phyloP scores from a whole-genome alignment of 1,140 invertebrate genomes.

The Apis florea region DNA sequence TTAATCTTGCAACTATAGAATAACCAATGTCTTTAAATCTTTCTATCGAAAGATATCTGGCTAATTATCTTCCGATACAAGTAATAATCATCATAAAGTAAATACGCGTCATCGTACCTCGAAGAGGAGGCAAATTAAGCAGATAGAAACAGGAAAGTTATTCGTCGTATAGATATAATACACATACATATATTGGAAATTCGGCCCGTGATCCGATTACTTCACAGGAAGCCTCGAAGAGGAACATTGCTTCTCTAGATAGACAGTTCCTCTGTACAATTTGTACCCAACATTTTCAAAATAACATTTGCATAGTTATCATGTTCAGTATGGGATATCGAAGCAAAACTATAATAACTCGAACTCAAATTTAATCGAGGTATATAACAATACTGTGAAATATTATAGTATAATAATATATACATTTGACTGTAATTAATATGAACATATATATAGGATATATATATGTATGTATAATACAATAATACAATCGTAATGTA shows the following conservation, averaged over 20 bases:
- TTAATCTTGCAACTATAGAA: not conserved
- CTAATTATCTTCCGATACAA: conserved; percentile 14
- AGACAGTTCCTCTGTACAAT: not conserved
- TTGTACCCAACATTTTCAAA: not conserved
- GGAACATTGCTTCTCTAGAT: not conserved
- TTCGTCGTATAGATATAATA: not conserved
- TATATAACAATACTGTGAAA: not conserved
- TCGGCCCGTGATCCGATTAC: not conserved
- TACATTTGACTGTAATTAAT: too few species aligned
- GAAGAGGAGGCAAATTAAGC: conserved; percentile 1
- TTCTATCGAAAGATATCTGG: too few species aligned
- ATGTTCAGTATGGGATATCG: not conserved
- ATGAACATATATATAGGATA: too few species aligned
- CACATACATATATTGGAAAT: not conserved
- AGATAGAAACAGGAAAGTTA: conserved; percentile 1
- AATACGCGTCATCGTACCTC: not conserved
- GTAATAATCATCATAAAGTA: too few species aligned
- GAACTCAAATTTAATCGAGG: not conserved
- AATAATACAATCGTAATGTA: too few species aligned
- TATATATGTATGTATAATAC: too few species aligned
- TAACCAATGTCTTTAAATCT: conserved; percentile 8
- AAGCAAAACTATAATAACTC: not conserved
- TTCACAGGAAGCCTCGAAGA: not conserved
- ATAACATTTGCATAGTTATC: conserved; percentile 16
- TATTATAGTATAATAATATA: not conserved